These are phyloP conservation scores for Perccottus glenii DNA, from an alignment of 2,113 vertebrate species.

Conservation along the genomic window DNA sequence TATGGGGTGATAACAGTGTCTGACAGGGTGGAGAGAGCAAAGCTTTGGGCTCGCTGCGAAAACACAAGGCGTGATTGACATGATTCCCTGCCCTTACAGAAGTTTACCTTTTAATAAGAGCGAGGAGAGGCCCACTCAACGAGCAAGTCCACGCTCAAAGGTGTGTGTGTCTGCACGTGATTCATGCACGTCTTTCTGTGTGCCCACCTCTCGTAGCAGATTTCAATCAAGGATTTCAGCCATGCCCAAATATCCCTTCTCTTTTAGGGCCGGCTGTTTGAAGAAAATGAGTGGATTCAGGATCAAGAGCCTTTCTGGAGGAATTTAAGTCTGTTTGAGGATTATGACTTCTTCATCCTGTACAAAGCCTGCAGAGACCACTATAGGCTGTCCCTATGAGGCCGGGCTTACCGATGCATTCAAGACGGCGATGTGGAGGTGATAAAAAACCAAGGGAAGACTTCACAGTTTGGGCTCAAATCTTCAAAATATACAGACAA, in stretches of 20 bases:
- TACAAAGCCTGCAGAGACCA: slow-evolving; percentile 69
- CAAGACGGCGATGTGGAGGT: slow-evolving; percentile 48
- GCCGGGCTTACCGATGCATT: slow-evolving; percentile 51
- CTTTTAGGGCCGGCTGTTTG: slow-evolving; percentile 78
- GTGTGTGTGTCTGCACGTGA: slow-evolving; percentile 16
- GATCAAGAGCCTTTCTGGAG: slow-evolving; percentile 79
- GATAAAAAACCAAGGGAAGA: slow-evolving; percentile 60
- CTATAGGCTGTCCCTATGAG: slow-evolving; percentile 62
- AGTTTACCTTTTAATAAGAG: slow-evolving; percentile 87
- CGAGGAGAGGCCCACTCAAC: slow-evolving; percentile 71
- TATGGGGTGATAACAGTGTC: slow-evolving; percentile 87
- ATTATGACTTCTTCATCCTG: slow-evolving; percentile 75
- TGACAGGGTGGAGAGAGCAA: slow-evolving; percentile 79
- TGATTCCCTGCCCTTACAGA: slow-evolving; percentile 76
- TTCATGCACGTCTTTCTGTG: slow-evolving; percentile 40
- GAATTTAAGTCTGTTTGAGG: slow-evolving; percentile 79
- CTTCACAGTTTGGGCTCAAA: slow-evolving; percentile 45
- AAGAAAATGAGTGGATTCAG: slow-evolving; percentile 80
- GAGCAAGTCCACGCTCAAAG: slow-evolving; percentile 61
- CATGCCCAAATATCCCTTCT: slow-evolving; percentile 68
- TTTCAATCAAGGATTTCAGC: slow-evolving; percentile 71
- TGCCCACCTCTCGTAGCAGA: slow-evolving; percentile 69
- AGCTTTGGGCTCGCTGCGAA: slow-evolving; percentile 76
- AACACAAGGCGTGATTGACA: slow-evolving; percentile 81
- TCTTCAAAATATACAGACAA: slow-evolving; percentile 60